A percentile compares a stretch with the other conserved stretches of the same genome.
Conservation (phyloP, 2,888 invertebrate genomes). For the Pandemis corylana region DNA sequence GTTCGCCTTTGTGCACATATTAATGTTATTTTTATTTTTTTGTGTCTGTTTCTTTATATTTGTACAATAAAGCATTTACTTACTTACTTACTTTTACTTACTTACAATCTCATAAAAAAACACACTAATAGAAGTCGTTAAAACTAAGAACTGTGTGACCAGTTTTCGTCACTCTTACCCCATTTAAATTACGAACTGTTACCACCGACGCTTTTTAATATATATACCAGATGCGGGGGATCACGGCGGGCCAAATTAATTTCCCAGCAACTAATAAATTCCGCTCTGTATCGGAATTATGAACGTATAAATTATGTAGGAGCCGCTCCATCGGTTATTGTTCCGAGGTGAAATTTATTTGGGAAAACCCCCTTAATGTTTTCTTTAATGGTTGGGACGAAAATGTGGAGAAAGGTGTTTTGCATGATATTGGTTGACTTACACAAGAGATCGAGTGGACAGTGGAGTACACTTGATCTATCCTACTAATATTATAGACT, state of each 20-base stretch:
- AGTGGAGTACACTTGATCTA: too few relatives aligned
- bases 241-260: slow-evolving; percentile 13
- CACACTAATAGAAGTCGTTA: too few relatives aligned
- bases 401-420: not conserved
- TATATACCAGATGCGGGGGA: slow-evolving; percentile 8
- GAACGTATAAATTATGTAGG: slow-evolving; percentile 25
- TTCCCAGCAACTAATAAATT: slow-evolving; percentile 20
- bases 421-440: not conserved
- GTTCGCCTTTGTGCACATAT: too few relatives aligned
- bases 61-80: too few relatives aligned
- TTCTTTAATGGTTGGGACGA: not conserved
- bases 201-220: slow-evolving; percentile 6
- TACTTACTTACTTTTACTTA: too few relatives aligned
- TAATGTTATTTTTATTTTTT: too few relatives aligned
- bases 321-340: slow-evolving; percentile 16
- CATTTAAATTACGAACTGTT: not conserved
- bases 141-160: not conserved
- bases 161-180: not conserved
- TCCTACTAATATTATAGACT: too few relatives aligned
- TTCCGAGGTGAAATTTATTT: slow-evolving; percentile 15
- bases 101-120: too few relatives aligned
- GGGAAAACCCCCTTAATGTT: slow-evolving; percentile 9
- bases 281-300: slow-evolving; percentile 17
- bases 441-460: not conserved
- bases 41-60: too few relatives aligned